Evolutionary conservation across 2,888 invertebrate genomes (phyloP).

Genomic region (Dryocosmus kuriphilus): DNA sequence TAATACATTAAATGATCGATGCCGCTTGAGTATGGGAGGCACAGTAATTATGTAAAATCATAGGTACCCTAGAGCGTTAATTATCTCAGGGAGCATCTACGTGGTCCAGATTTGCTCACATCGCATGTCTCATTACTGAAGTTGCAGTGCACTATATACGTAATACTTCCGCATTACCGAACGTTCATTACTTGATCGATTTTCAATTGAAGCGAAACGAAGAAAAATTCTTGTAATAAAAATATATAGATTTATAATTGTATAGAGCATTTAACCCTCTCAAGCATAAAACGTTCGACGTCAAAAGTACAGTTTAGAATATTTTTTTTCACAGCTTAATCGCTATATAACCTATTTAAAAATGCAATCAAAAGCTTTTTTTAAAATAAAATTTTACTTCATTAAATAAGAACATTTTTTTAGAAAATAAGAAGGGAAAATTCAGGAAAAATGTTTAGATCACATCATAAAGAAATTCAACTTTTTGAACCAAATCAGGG

Average conservation of each 20-base stretch:
- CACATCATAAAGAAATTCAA: no score
- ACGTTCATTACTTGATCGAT: slow-evolving; percentile 51
- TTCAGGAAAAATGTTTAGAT: no score
- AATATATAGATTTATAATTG: background rate
- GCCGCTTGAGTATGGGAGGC: no score
- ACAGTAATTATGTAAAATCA: background rate
- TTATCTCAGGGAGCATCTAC: slow-evolving; percentile 37
- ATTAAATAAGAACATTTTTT: background rate
- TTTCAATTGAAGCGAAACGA: slow-evolving; percentile 45
- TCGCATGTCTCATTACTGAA: slow-evolving; percentile 53
- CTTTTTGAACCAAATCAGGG: no score
- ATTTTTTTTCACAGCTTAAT: slow-evolving; percentile 38
- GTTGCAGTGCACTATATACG: slow-evolving; percentile 44
- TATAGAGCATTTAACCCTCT: background rate
- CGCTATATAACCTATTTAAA: slow-evolving; percentile 47
- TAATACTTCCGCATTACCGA: slow-evolving; percentile 50
- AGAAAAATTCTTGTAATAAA: slow-evolving; percentile 37
- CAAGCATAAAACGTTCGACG: background rate
- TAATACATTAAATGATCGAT: background rate
- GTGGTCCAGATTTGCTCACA: slow-evolving; percentile 50
- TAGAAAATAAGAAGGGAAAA: no score
- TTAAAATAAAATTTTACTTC: slow-evolving; percentile 43
- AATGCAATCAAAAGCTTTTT: slow-evolving; percentile 47
- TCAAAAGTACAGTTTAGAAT: background rate
- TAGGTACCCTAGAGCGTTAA: background rate